Conservation (phyloP, 2,113 vertebrate genomes). For the Coryphaenoides rupestris region DNA sequence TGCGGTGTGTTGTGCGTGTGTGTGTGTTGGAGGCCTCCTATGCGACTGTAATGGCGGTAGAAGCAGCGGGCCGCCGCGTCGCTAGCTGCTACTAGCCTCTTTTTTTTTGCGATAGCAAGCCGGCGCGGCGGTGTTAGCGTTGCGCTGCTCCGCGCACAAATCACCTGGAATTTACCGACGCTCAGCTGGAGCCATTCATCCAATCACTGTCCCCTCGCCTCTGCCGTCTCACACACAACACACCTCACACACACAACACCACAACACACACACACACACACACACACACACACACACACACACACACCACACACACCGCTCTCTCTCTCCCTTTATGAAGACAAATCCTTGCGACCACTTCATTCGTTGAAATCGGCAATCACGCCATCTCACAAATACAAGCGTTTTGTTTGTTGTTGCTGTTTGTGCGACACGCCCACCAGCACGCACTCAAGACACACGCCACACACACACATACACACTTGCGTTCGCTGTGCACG, state of each 20-base stretch:
- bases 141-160: constrained; percentile 32
- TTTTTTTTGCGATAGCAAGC: constrained; percentile 33
- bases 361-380: constrained; percentile 40
- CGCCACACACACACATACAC: constrained; percentile 65
- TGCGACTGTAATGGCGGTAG: constrained; percentile 23
- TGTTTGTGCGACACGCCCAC: constrained; percentile 41
- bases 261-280: constrained; percentile 8
- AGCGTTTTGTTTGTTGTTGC: neutral
- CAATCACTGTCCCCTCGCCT: constrained; percentile 26
- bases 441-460: constrained; percentile 41
- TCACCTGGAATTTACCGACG: constrained; percentile 64
- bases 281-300: neutral
- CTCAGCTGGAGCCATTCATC: constrained; percentile 17
- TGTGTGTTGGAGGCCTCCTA: constrained; percentile 17
- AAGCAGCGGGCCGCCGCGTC: constrained; percentile 16
- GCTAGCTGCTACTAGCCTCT: too few relatives aligned
- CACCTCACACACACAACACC: neutral
- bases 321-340: constrained; percentile 8
- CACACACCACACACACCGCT: constrained; percentile 5
- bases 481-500: too few relatives aligned
- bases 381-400: constrained; percentile 42
- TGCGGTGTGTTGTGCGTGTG: constrained; percentile 17
- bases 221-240: neutral
- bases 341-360: constrained; percentile 38
- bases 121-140: constrained; percentile 30